phyloP scores from a whole-genome alignment of 2,113 vertebrate species.

The Raja brachyura region DNA sequence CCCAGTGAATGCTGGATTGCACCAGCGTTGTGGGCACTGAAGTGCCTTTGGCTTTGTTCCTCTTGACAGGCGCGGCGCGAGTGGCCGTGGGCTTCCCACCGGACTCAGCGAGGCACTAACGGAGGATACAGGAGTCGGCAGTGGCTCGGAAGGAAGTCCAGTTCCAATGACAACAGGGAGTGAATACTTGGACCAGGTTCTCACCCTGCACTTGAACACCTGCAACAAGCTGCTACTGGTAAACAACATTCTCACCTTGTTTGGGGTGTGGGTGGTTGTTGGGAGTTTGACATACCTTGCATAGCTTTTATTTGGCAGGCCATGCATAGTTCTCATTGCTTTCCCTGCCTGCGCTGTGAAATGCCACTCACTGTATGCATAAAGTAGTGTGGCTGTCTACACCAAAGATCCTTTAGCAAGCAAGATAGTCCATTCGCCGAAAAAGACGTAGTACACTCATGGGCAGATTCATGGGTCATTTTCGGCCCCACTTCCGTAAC shows the following conservation, averaged over 20 bases:
- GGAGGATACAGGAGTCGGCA: slow-evolving; percentile 44
- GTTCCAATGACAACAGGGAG: slow-evolving; percentile 73
- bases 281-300: not conserved
- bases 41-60: not conserved
- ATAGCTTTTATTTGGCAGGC: no score
- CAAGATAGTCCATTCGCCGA: no score
- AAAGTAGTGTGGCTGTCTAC: not conserved
- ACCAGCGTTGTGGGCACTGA: no score
- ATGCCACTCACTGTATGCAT: no score
- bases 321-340: no score
- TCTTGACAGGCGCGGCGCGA: not conserved
- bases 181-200: slow-evolving; percentile 65
- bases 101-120: slow-evolving; percentile 17
- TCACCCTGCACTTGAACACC: slow-evolving; percentile 76
- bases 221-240: slow-evolving; percentile 84
- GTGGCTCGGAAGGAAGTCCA: slow-evolving; percentile 53
- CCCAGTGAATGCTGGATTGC: not conserved
- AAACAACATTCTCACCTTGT: slow-evolving; percentile 44
- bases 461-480: no score
- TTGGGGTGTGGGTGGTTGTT: not conserved
- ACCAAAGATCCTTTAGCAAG: no score
- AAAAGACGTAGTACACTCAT: no score
- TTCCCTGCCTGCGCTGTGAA: no score
- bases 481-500: no score
- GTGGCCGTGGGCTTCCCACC: not conserved